Conservation (phyloP, 2,888 invertebrate species). For the Melipona beecheii region DNA sequence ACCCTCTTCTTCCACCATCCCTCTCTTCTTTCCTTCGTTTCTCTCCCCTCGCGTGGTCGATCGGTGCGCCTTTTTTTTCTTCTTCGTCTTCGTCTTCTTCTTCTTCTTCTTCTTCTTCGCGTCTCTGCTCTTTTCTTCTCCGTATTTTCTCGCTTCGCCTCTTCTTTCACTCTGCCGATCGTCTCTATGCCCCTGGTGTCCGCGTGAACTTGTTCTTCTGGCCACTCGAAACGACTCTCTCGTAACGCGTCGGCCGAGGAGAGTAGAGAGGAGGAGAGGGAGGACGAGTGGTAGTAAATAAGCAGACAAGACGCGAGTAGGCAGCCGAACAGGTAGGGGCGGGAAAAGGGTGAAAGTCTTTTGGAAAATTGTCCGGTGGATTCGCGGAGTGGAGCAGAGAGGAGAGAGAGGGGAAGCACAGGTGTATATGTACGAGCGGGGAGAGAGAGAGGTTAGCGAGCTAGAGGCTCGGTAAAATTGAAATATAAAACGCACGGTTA, state of each 20-base stretch:
- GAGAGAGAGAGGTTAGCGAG: constrained; percentile 18
- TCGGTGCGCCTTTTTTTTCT: constrained; percentile 19
- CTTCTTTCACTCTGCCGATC: constrained; percentile 29
- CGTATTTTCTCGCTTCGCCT: constrained; percentile 46
- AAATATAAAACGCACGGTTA: constrained; percentile 68
- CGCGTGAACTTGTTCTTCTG: constrained; percentile 68
- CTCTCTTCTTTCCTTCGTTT: constrained; percentile 36
- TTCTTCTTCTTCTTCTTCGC: not conserved
- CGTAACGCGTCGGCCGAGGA: constrained; percentile 34
- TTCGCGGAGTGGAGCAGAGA: not conserved
- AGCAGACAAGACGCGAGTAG: not conserved
- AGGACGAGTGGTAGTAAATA: too few species aligned
- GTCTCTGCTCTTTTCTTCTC: constrained; percentile 30
- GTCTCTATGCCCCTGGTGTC: constrained; percentile 30
- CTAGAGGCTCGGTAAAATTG: constrained; percentile 60
- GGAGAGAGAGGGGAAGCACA: constrained; percentile 50
- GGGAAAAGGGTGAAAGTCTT: constrained; percentile 71
- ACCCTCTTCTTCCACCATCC: constrained; percentile 18
- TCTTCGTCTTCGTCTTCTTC: constrained; percentile 1
- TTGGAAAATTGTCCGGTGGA: constrained; percentile 63
- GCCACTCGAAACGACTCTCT: constrained; percentile 39
- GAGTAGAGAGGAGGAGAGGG: constrained; percentile 5
- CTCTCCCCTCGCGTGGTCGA: not conserved
- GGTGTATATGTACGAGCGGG: constrained; percentile 46
- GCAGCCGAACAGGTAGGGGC: constrained; percentile 3